Base-by-base conservation (phyloP, 2,113 vertebrate genomes). In the Bungarus multicinctus region DNA sequence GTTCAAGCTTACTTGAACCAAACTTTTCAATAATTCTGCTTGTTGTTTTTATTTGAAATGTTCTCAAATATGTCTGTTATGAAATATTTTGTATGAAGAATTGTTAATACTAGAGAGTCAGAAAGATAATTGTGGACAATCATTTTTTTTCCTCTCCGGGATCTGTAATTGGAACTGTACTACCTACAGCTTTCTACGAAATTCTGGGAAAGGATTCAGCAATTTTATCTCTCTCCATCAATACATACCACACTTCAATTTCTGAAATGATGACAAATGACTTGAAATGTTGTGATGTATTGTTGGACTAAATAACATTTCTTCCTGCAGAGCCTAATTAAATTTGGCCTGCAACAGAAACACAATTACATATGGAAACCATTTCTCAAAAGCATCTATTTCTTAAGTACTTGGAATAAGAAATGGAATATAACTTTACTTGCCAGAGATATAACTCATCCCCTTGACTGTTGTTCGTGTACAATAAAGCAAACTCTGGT, bases 331-430 rank as follows among this genome's bases (percentile, higher is more conserved):
- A 92, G 16, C 52, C 69, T 53, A 60, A 34, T 92, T 92, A 88
- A 45, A 39, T 54, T 74, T 89, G 87, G 57, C 57, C 12, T 39
- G 16, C 34, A 74, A 52, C 69, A 52, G 25, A 92, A 92, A 74
- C 14, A 89, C 60, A 74, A 91, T 34, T 74, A 92, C 91, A 92
- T 89, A 27, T 92, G 87, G 91, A 92, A 92, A 18, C 60, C 86
- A 92, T 92, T 89, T 92, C 91, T 74, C 34, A 92, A 55, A 92
- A 92, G 91, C 87, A 55, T 27, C 9, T 69, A 39, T 22, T 55
- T 9, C 45, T 18, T 69, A 55, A 74, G 45, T 89, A 74, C 52
- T 89, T 45, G 86, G 60, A 89, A 20, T 52, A 81, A 39, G 87
- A 89, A 39, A 64, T 55, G 58, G 87, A 92, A 89, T n/a, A 54